Conservation (phyloP, 2,797 vertebrate species). For the Ictinia mississippiensis region DNA sequence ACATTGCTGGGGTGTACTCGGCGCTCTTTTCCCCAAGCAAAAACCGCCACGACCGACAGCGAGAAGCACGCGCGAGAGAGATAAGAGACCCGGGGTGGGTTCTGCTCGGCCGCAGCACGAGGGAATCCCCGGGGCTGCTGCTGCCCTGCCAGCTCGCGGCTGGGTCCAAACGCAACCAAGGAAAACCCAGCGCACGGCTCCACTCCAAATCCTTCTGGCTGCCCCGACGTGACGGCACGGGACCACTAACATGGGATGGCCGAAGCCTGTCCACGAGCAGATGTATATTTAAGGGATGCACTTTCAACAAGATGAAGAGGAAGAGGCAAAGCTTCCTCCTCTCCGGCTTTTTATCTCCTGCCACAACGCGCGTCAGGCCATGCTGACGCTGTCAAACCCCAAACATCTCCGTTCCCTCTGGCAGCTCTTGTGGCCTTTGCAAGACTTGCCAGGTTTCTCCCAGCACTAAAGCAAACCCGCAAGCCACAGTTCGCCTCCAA, state of each 20-base stretch:
- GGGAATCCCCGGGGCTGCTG: neutral
- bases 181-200: accelerated
- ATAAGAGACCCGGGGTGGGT: accelerated
- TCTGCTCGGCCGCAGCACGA: neutral
- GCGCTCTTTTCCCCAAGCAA: neutral
- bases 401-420: neutral
- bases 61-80: neutral
- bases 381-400: accelerated
- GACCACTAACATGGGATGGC: accelerated
- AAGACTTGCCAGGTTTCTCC: neutral
- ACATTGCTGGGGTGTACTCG: neutral
- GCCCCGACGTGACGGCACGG: accelerated
- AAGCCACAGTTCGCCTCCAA: neutral
- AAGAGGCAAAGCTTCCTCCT: neutral
- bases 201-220: neutral
- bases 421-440: neutral
- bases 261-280: accelerated
- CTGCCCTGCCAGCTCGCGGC: neutral
- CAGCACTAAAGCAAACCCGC: neutral
- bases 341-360: neutral
- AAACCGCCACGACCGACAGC: neutral
- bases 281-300: accelerated
- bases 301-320: neutral
- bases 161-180: neutral
- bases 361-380: accelerated